phyloP scores from a whole-genome alignment of 2,888 invertebrate species.

The Nowickia ferox region DNA sequence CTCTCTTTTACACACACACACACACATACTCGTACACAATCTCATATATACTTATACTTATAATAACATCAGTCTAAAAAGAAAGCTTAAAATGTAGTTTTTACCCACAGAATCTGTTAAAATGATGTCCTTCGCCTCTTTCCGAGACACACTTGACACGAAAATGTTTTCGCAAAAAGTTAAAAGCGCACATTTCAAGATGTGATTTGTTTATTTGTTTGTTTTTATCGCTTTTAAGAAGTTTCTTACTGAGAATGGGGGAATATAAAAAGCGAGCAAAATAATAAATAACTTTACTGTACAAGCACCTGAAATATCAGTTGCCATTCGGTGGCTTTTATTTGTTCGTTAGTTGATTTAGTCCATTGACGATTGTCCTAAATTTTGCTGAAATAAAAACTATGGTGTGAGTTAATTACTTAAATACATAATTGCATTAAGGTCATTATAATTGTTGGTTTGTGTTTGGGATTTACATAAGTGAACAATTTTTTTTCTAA shows the following conservation, averaged over 20 bases:
- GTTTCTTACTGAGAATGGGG: constrained; percentile 22
- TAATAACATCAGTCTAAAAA: constrained; percentile 5
- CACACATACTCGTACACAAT: constrained; percentile 9
- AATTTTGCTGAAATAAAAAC: neutral
- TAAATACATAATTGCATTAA: constrained; percentile 11
- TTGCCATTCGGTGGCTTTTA: constrained; percentile 12
- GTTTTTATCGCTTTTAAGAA: constrained; percentile 7
- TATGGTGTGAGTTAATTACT: constrained; percentile 27
- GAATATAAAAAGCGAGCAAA: constrained; percentile 49
- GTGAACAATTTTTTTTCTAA: neutral
- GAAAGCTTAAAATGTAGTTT: constrained; percentile 51
- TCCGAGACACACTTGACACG: constrained; percentile 72
- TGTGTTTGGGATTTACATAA: neutral
- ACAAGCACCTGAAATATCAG: constrained; percentile 38
- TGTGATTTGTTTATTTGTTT: constrained; percentile 50
- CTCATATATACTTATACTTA: neutral
- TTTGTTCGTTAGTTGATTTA: neutral
- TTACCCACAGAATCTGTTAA: constrained; percentile 42
- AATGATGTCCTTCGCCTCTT: constrained; percentile 72
- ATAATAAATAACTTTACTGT: neutral
- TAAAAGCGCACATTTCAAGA: neutral
- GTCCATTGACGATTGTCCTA: constrained; percentile 1
- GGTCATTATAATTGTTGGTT: constrained; percentile 1
- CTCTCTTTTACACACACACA: constrained; percentile 16
- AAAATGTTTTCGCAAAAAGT: constrained; percentile 36